phyloP scores from a whole-genome alignment of 2,888 invertebrate genomes.

The Saturnia japonica region DNA sequence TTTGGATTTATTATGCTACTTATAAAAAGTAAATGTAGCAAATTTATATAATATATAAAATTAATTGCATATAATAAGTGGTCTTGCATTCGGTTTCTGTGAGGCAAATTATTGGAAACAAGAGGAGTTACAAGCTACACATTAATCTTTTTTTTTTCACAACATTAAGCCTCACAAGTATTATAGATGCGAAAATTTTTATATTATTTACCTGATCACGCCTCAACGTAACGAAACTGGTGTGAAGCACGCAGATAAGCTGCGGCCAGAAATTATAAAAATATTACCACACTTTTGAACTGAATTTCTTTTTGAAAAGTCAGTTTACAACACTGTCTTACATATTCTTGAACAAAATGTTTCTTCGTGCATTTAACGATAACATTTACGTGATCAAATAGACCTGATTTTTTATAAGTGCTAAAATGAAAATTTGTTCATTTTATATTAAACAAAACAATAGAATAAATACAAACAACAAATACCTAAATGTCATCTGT shows the following conservation, averaged over 20 bases:
- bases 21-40: slow-evolving; percentile 12
- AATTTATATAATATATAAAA: slow-evolving; percentile 7
- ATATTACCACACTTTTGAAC: slow-evolving; percentile 10
- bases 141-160: slow-evolving; percentile 1
- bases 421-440: background rate
- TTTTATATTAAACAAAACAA: background rate
- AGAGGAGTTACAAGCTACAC: slow-evolving; percentile 13
- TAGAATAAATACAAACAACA: background rate
- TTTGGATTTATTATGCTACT: slow-evolving; percentile 12
- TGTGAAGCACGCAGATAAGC: slow-evolving; percentile 11
- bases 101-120: slow-evolving; percentile 10
- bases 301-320: slow-evolving; percentile 4
- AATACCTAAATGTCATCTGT: background rate
- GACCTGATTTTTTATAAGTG: background rate
- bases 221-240: slow-evolving; percentile 11
- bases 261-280: slow-evolving; percentile 16
- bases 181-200: slow-evolving; percentile 4
- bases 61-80: slow-evolving; percentile 8
- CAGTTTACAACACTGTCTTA: background rate
- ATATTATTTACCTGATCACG: slow-evolving; percentile 11
- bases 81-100: slow-evolving; percentile 5
- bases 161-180: slow-evolving; percentile 15
- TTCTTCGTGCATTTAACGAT: background rate
- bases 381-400: background rate
- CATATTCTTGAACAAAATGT: background rate